A percentile compares a stretch with the other conserved stretches of the same genome.
Evolutionary conservation across 2,113 vertebrate species (phyloP).

Genomic region (Microtus richardsoni): DNA sequence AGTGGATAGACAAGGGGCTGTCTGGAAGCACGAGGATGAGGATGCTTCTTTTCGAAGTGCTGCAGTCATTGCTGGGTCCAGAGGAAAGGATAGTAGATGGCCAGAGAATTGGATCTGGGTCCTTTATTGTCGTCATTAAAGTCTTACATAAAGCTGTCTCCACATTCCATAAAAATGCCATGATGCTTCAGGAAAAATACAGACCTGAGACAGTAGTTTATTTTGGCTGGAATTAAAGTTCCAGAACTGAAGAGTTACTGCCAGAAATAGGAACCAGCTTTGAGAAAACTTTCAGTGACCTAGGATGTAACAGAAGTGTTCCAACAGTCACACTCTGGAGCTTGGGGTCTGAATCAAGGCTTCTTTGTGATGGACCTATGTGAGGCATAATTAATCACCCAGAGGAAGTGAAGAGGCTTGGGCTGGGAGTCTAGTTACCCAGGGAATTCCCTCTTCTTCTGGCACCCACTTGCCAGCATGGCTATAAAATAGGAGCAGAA

Average conservation of each 20-base stretch:
- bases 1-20: background rate
- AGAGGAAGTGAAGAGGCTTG: slow-evolving; percentile 67
- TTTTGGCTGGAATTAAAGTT: slow-evolving; percentile 77
- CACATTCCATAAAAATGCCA: slow-evolving; percentile 83
- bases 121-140: slow-evolving; percentile 78
- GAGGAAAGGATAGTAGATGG: slow-evolving; percentile 22
- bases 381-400: slow-evolving; percentile 70
- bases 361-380: slow-evolving; percentile 66
- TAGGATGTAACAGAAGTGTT: slow-evolving; percentile 55
- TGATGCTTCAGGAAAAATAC: slow-evolving; percentile 79
- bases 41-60: slow-evolving; percentile 4
- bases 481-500: slow-evolving; percentile 71
- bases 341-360: slow-evolving; percentile 63
- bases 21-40: slow-evolving; percentile 27
- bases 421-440: slow-evolving; percentile 57
- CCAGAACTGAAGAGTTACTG: slow-evolving; percentile 74
- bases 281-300: slow-evolving; percentile 63
- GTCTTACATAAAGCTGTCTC: slow-evolving; percentile 82
- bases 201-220: slow-evolving; percentile 80
- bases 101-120: slow-evolving; percentile 60
- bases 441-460: slow-evolving; percentile 76
- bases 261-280: slow-evolving; percentile 79
- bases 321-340: background rate
- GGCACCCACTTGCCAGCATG: slow-evolving; percentile 69
- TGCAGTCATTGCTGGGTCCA: background rate